Conservation (phyloP, 2,797 vertebrate genomes). For the Centropyge bicolor region DNA sequence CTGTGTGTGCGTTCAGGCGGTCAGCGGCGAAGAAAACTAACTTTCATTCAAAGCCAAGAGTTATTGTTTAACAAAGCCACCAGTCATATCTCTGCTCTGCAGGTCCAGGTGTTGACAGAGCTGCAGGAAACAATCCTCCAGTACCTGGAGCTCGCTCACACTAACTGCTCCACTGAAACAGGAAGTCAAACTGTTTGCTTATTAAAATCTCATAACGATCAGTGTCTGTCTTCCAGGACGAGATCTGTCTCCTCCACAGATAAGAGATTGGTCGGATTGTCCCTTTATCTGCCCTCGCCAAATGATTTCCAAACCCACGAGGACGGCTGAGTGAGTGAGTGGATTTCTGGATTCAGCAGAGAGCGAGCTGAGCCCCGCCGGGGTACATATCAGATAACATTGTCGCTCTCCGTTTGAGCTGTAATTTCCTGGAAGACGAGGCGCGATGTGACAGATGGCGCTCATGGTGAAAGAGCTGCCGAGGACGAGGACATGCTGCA, state of each 20-base stretch:
- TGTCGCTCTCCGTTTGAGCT: slow-evolving; percentile 62
- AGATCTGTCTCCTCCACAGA: slow-evolving; percentile 10
- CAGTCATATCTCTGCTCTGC: neutral
- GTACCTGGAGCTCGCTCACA: neutral
- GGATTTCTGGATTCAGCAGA: slow-evolving; percentile 57
- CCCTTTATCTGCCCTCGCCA: slow-evolving; percentile 36
- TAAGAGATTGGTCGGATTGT: neutral
- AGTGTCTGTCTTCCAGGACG: neutral
- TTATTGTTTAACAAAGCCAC: slow-evolving; percentile 20
- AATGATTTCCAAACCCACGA: slow-evolving; percentile 42
- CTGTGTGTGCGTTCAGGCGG: neutral
- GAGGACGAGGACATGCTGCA: slow-evolving; percentile 52
- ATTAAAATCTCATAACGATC: slow-evolving; percentile 27
- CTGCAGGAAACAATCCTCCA: neutral
- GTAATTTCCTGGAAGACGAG: slow-evolving; percentile 73
- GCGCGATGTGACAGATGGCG: slow-evolving; percentile 69
- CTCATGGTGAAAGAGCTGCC: slow-evolving; percentile 60
- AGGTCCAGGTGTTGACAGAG: neutral
- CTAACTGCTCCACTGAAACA: slow-evolving; percentile 9
- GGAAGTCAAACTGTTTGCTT: slow-evolving; percentile 19
- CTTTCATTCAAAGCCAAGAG: neutral
- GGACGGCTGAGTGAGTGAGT: slow-evolving; percentile 41
- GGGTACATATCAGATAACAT: slow-evolving; percentile 60
- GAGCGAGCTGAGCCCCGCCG: slow-evolving; percentile 39
- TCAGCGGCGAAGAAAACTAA: neutral